Percentiles rank a stretch among this genome's conserved stretches.
These are phyloP conservation scores for Spizaetus ornatus DNA, from an alignment of 2,113 vertebrate species.

Conservation along the genomic window DNA sequence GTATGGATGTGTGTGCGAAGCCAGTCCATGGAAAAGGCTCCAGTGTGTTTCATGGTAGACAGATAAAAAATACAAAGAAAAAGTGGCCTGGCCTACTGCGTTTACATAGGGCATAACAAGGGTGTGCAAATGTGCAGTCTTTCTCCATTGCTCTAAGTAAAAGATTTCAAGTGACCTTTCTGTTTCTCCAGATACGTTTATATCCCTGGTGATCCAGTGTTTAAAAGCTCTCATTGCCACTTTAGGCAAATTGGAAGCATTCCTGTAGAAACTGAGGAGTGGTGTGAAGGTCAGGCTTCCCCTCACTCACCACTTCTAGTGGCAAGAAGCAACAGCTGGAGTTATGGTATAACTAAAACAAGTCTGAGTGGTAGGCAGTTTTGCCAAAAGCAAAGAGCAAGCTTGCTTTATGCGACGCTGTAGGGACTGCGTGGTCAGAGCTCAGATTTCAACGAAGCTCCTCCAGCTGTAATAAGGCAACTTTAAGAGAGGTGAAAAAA, in stretches of 20 bases:
- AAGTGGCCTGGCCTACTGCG: not conserved
- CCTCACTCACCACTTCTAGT: not conserved
- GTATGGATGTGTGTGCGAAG: not conserved
- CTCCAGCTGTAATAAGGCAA: not conserved
- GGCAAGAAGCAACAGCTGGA: not conserved
- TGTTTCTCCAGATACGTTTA: not conserved
- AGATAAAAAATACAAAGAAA: not conserved
- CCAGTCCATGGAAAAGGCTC: not conserved
- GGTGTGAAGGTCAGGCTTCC: not conserved
- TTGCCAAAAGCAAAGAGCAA: not conserved
- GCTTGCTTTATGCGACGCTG: fast-evolving
- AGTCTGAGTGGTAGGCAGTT: not conserved
- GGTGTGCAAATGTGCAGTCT: not conserved
- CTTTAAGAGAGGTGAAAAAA: not conserved
- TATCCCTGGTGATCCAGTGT: not conserved
- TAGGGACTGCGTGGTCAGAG: not conserved
- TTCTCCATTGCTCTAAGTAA: not conserved
- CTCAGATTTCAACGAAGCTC: not conserved
- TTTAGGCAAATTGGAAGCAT: not conserved
- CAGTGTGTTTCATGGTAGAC: not conserved
- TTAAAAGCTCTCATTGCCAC: not conserved
- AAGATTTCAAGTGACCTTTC: not conserved
- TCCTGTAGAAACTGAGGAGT: not conserved
- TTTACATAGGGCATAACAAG: not conserved
- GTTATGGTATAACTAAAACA: not conserved